These are phyloP conservation scores for Eristalis intricaria DNA, from an alignment of 2,888 invertebrate species.

Conservation along the genomic window DNA sequence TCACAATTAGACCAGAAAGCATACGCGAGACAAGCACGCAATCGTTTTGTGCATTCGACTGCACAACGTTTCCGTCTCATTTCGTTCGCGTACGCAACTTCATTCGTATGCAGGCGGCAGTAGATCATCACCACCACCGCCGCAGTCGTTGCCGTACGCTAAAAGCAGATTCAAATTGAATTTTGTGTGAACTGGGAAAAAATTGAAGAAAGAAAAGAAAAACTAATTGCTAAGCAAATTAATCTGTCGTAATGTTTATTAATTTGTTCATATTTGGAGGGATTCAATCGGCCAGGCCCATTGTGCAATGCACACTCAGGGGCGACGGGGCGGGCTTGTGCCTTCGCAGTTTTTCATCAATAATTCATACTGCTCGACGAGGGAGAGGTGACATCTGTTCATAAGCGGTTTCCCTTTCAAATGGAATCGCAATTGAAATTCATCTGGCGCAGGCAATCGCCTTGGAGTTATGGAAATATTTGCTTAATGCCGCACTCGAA, in stretches of 20 bases:
- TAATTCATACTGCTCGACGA: slow-evolving; percentile 31
- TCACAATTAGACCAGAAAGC: slow-evolving; percentile 53
- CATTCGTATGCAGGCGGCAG: slow-evolving; percentile 27
- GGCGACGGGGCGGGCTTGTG: background rate
- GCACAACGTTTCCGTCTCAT: slow-evolving; percentile 59
- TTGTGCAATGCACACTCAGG: slow-evolving; percentile 38
- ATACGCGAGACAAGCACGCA: slow-evolving; percentile 8
- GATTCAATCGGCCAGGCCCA: slow-evolving; percentile 6
- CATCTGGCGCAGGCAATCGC: slow-evolving; percentile 5
- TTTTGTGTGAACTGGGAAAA: background rate
- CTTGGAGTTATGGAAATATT: background rate
- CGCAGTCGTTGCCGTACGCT: too few relatives aligned
- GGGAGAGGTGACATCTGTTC: slow-evolving; percentile 29
- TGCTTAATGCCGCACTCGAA: background rate
- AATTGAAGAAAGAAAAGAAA: slow-evolving; percentile 6
- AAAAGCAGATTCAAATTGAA: slow-evolving; percentile 42
- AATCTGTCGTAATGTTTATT: slow-evolving; percentile 56
- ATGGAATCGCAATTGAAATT: slow-evolving; percentile 53
- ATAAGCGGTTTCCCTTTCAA: slow-evolving; percentile 51
- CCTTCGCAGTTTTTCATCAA: slow-evolving; percentile 10
- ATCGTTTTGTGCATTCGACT: slow-evolving; percentile 16
- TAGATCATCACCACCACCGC: background rate
- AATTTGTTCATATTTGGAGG: slow-evolving; percentile 50
- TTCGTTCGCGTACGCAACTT: slow-evolving; percentile 44
- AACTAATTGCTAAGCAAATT: slow-evolving; percentile 41